phyloP scores from a whole-genome alignment of 2,888 invertebrate species.

The Spodoptera exigua region DNA sequence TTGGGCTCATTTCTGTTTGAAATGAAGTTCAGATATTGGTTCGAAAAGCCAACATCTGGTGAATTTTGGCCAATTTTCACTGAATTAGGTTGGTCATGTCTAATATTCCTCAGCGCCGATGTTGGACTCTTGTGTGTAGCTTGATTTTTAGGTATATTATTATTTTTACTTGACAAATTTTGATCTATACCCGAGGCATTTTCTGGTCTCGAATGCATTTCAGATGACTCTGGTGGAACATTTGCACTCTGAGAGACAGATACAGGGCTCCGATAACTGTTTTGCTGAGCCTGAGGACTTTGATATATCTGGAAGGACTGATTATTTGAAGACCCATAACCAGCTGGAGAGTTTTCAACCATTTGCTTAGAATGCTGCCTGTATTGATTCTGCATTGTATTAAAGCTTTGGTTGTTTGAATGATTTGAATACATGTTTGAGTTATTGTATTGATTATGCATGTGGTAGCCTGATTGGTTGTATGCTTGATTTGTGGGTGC shows the following conservation, averaged over 20 bases:
- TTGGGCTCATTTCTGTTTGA: conserved; percentile 87
- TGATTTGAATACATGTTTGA: conserved; percentile 75
- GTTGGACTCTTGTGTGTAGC: conserved; percentile 78
- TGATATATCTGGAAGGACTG: conserved; percentile 83
- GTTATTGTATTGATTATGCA: conserved; percentile 78
- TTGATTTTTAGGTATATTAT: conserved; percentile 68
- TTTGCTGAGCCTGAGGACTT: conserved; percentile 79
- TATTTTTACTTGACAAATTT: conserved; percentile 66
- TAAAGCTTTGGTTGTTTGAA: conserved; percentile 73
- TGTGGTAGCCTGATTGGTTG: conserved; percentile 76
- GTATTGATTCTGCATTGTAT: conserved; percentile 76
- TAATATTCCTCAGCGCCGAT: conserved; percentile 80
- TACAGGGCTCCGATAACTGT: conserved; percentile 69
- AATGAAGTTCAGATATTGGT: conserved; percentile 85
- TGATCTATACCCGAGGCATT: conserved; percentile 63
- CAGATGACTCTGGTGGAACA: conserved; percentile 65
- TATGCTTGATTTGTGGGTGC: conserved; percentile 71
- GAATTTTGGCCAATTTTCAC: conserved; percentile 79
- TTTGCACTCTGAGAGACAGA: conserved; percentile 64
- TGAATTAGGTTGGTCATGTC: conserved; percentile 82
- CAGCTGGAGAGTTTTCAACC: conserved; percentile 68
- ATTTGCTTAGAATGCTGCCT: conserved; percentile 76
- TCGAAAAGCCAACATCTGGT: conserved; percentile 85
- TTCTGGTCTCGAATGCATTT: conserved; percentile 70
- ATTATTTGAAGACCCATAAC: conserved; percentile 70